phyloP scores from a whole-genome alignment of 2,888 invertebrate genomes.

The Mystacides longicornis region DNA sequence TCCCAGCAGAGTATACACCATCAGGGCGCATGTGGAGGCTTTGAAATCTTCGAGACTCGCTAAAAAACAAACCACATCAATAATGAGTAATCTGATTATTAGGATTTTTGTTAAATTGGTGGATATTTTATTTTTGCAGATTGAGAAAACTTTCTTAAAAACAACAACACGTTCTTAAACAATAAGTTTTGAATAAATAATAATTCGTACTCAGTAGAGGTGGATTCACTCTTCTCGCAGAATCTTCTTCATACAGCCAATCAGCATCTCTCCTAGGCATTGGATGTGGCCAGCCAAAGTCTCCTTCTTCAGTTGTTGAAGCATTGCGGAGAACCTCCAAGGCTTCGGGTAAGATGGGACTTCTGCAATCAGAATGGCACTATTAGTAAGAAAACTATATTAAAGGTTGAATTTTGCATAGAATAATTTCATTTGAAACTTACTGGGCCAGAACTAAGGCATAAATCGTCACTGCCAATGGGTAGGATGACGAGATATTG shows the following conservation, averaged over 20 bases:
- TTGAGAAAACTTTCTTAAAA: no score
- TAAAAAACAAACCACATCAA: slow-evolving; percentile 26
- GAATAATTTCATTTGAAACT: no score
- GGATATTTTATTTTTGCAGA: neutral
- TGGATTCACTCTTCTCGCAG: slow-evolving; percentile 48
- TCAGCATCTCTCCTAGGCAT: slow-evolving; percentile 53
- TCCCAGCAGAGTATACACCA: slow-evolving; percentile 52
- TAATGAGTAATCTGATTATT: no score
- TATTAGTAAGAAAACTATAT: no score
- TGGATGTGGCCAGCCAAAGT: slow-evolving; percentile 57
- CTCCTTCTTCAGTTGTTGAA: slow-evolving; percentile 59
- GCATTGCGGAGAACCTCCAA: slow-evolving; percentile 51
- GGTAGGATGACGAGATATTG: slow-evolving; percentile 50
- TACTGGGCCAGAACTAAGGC: slow-evolving; percentile 51
- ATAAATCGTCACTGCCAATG: slow-evolving; percentile 52
- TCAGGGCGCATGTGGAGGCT: slow-evolving; percentile 53
- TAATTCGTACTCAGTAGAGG: slow-evolving; percentile 33
- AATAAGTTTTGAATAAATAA: neutral
- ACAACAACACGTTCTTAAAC: no score
- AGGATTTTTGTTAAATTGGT: no score
- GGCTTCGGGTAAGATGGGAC: slow-evolving; percentile 50
- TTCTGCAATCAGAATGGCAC: no score
- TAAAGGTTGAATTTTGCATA: no score
- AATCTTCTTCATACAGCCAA: slow-evolving; percentile 55
- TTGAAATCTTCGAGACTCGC: slow-evolving; percentile 55